These are phyloP conservation scores for Leptinotarsa defecta DNA, from an alignment of 1,140 invertebrate species.

Conservation along the genomic window DNA sequence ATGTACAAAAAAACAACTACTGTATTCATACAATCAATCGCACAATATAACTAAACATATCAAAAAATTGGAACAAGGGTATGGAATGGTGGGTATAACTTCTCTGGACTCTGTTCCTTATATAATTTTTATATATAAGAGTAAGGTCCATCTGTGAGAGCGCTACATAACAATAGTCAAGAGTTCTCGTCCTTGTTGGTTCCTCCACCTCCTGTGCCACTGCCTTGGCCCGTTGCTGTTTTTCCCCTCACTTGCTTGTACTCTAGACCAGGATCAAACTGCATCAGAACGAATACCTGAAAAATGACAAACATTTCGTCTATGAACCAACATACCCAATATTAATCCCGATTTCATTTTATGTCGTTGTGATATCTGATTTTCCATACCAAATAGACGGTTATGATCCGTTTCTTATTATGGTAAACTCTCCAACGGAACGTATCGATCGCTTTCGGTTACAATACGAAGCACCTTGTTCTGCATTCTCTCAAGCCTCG, in stretches of 20 bases:
- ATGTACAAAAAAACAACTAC: background rate
- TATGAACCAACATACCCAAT: too few relatives aligned
- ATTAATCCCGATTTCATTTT: too few relatives aligned
- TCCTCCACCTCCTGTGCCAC: conserved; percentile 62
- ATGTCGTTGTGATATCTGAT: too few relatives aligned
- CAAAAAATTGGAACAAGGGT: conserved; percentile 10
- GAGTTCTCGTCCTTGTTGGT: conserved; percentile 88
- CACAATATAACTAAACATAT: background rate
- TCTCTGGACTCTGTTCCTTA: background rate
- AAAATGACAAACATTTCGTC: conserved; percentile 28
- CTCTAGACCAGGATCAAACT: conserved; percentile 94
- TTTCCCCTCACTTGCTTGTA: conserved; percentile 82
- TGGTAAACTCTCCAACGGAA: too few relatives aligned
- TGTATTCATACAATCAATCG: background rate
- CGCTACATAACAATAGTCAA: conserved; percentile 98
- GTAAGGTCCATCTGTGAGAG: conserved; percentile 91
- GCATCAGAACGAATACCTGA: conserved; percentile 94
- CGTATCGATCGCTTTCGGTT: too few relatives aligned
- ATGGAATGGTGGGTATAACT: conserved; percentile 18
- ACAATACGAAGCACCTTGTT: too few relatives aligned
- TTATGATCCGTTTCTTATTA: too few relatives aligned
- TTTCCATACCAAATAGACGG: too few relatives aligned
- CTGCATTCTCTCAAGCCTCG: too few relatives aligned
- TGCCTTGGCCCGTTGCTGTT: conserved; percentile 59
- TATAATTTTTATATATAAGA: conserved; percentile 64